Conservation (phyloP, 2,797 vertebrate genomes). For the Hydrocynus forskahlii region DNA sequence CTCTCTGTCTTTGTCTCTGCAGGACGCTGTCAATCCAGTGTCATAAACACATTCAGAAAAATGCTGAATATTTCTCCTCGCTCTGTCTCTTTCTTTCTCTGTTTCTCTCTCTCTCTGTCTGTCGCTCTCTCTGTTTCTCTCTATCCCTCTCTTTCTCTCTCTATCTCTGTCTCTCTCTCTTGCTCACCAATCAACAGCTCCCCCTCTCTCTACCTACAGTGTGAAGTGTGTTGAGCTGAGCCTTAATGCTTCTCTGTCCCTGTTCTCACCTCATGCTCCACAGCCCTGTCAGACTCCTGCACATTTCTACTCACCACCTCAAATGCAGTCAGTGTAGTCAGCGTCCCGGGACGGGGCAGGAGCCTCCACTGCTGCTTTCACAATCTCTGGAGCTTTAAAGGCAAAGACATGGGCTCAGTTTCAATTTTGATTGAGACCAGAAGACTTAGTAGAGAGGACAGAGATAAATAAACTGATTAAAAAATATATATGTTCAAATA, state of each 20-base stretch:
- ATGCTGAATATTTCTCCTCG: no score
- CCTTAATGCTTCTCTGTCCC: not conserved
- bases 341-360: not conserved
- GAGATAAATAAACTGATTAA: no score
- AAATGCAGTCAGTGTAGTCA: not conserved
- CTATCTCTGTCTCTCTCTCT: slow-evolving; percentile 69
- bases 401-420: not conserved
- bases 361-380: no score
- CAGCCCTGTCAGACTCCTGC: not conserved
- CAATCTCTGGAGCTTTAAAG: not conserved
- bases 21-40: no score
- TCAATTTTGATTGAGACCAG: not conserved
- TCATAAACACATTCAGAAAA: no score
- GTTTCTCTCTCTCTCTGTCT: no score
- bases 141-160: slow-evolving; percentile 34
- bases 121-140: no score
- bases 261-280: not conserved
- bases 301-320: not conserved
- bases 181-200: not conserved
- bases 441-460: no score
- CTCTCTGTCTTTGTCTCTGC: no score
- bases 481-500: no score
- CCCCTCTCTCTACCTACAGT: not conserved
- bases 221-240: slow-evolving; percentile 8
- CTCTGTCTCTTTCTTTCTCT: no score